Conservation (phyloP, 2,797 vertebrate species). For the Miichthys miiuy region DNA sequence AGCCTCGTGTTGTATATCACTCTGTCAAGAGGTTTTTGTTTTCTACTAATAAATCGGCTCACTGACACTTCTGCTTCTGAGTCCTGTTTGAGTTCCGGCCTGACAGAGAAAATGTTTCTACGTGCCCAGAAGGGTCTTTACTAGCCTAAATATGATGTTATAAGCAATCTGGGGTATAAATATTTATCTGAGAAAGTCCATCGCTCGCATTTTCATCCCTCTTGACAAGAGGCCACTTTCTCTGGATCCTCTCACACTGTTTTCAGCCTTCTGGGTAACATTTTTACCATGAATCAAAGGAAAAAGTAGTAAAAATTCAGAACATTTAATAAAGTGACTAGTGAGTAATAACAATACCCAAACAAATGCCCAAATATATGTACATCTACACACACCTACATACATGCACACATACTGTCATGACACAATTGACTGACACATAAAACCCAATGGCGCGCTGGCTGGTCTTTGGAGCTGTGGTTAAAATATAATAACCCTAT, state of each 20-base stretch:
- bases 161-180: conserved; percentile 23
- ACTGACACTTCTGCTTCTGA: no score
- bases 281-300: neutral
- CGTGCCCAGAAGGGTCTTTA: conserved; percentile 30
- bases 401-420: no score
- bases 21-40: no score
- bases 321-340: neutral
- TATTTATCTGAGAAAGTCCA: conserved; percentile 43
- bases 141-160: conserved; percentile 23
- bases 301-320: neutral
- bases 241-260: neutral
- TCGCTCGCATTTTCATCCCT: neutral
- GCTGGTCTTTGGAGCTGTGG: no score
- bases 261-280: neutral
- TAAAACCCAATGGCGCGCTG: no score
- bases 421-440: no score
- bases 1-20: no score
- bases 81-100: no score
- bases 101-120: conserved; percentile 47
- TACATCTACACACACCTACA: no score
- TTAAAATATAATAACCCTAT: neutral
- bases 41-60: no score
- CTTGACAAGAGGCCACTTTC: neutral
- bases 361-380: no score
- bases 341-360: no score